A percentile compares a stretch with the other conserved stretches of the same genome.
These are phyloP conservation scores for Pangasianodon gigas DNA, from an alignment of 2,113 vertebrate genomes.

Conservation along the genomic window DNA sequence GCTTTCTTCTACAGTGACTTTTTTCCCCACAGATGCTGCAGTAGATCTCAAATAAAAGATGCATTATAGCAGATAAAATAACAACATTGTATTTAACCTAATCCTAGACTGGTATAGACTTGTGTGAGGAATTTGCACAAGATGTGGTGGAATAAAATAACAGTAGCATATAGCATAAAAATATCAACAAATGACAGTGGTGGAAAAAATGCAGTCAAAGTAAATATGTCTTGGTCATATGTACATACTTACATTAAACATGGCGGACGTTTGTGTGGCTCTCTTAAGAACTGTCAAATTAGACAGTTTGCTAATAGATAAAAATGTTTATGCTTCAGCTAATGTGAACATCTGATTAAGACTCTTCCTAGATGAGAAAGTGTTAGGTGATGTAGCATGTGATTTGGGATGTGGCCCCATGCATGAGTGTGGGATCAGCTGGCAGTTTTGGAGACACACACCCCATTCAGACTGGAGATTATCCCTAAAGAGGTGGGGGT, in stretches of 20 bases:
- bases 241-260: background rate
- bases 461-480: constrained; percentile 23
- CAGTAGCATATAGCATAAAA: too few relatives aligned
- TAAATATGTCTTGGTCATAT: background rate
- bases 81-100: too few relatives aligned
- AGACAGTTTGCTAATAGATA: background rate
- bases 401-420: background rate
- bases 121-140: too few relatives aligned
- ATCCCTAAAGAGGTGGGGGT: constrained; percentile 29
- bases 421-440: constrained; percentile 51
- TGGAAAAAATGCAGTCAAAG: background rate
- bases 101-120: too few relatives aligned
- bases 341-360: background rate
- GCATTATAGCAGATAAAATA: too few relatives aligned
- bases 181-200: background rate
- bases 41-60: too few relatives aligned
- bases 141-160: too few relatives aligned
- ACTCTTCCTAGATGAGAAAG: background rate
- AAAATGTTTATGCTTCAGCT: background rate
- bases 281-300: background rate
- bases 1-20: too few relatives aligned
- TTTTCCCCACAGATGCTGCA: too few relatives aligned
- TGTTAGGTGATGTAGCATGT: background rate
- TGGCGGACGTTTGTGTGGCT: background rate
- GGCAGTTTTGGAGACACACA: constrained; percentile 33